Conservation (phyloP, 2,113 vertebrate species). For the Laticauda colubrina region DNA sequence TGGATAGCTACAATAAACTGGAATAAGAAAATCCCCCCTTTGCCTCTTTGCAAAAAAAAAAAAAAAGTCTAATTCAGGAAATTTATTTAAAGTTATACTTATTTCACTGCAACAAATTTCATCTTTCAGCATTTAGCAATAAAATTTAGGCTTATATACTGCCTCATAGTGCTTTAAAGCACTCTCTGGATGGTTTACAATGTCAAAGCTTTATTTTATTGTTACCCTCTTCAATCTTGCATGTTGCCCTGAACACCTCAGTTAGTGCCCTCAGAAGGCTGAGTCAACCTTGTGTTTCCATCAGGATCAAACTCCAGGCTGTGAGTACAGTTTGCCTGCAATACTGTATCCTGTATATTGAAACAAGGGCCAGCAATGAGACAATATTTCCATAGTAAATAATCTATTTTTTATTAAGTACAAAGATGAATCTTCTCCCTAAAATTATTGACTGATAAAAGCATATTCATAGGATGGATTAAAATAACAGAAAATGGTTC, state of each 20-base stretch:
- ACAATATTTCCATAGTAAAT: constrained; percentile 61
- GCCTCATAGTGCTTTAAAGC: not conserved
- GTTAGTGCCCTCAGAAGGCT: not conserved
- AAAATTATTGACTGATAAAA: constrained; percentile 52
- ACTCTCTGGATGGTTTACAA: not conserved
- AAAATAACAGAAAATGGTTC: constrained; percentile 24
- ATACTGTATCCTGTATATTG: constrained; percentile 27
- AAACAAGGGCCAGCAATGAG: constrained; percentile 47
- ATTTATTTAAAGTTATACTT: constrained; percentile 37
- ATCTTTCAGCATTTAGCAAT: constrained; percentile 32
- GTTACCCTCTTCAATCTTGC: not conserved
- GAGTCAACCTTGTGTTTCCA: not conserved
- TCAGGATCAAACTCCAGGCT: not conserved
- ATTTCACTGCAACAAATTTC: constrained; percentile 41
- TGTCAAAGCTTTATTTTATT: not conserved
- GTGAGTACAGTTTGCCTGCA: not conserved
- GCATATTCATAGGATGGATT: constrained; percentile 8
- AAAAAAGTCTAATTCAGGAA: constrained; percentile 25
- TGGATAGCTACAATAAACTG: constrained; percentile 34
- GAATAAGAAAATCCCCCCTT: constrained; percentile 16
- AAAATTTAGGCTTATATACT: not conserved
- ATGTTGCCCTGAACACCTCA: not conserved
- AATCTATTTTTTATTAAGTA: constrained; percentile 55
- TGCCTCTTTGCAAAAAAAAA: not conserved
- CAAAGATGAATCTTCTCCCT: constrained; percentile 32